Evolutionary conservation across 92 coral and sea anemone species (phyloP).

Genomic region (Diadumene lineata): DNA sequence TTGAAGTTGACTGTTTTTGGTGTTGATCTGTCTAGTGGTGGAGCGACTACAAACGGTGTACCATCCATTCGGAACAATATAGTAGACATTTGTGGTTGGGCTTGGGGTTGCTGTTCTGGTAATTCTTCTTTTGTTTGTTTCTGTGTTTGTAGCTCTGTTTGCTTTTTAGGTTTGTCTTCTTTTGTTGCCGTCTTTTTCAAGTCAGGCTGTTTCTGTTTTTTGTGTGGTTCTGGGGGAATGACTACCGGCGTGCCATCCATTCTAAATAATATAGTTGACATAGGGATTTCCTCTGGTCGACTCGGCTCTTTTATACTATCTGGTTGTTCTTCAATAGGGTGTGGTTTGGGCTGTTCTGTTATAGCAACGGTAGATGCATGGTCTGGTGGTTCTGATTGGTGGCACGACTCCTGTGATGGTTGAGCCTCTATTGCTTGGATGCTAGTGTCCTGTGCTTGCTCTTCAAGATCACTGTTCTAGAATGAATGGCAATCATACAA

Average conservation of each 20-base stretch:
- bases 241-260: constrained; percentile 24
- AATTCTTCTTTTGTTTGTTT: neutral
- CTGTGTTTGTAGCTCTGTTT: neutral
- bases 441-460: no score
- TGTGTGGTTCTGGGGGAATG: neutral
- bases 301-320: neutral
- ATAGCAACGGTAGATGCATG: neutral
- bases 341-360: neutral
- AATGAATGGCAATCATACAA: no score
- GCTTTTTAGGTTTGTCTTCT: neutral
- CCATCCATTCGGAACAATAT: constrained; percentile 31
- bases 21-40: neutral
- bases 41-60: constrained; percentile 11
- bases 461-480: no score
- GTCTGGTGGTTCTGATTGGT: no score
- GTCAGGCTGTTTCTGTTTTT: neutral
- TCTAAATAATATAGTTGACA: constrained; percentile 22
- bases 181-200: no score
- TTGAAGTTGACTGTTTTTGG: constrained; percentile 29
- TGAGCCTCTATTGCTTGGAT: neutral
- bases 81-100: constrained; percentile 11
- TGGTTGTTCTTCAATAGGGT: neutral
- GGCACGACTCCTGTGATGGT: no score
- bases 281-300: constrained; percentile 1
- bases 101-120: neutral